Evolutionary conservation across 2,888 invertebrate species (phyloP).

Genomic region (Drosophila mimica): DNA sequence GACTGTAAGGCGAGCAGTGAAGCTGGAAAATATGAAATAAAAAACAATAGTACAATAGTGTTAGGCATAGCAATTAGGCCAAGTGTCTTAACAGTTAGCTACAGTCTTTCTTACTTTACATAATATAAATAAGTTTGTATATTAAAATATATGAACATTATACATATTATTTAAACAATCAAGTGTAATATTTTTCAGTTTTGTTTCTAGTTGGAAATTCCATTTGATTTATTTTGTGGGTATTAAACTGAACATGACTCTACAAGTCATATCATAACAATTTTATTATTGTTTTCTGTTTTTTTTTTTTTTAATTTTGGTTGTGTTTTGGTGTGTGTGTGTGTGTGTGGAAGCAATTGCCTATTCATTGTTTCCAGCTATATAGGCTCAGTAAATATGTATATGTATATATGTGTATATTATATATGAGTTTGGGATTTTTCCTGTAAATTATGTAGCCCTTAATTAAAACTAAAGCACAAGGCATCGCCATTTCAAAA

Average conservation of each 20-base stretch:
- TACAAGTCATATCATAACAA: conserved; percentile 52
- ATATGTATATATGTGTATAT: conserved; percentile 9
- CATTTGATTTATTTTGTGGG: conserved; percentile 44
- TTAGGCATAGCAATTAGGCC: conserved; percentile 59
- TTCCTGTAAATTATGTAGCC: conserved; percentile 48
- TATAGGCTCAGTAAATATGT: conserved; percentile 21
- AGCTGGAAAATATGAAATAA: conserved; percentile 1
- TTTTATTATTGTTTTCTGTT: conserved; percentile 49
- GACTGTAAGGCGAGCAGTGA: conserved; percentile 33
- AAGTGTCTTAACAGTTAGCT: conserved; percentile 70
- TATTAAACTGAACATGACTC: conserved; percentile 31
- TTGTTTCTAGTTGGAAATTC: conserved; percentile 36
- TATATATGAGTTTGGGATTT: conserved; percentile 8
- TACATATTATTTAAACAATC: conserved; percentile 26
- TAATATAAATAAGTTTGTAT: conserved; percentile 25
- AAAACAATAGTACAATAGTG: conserved; percentile 2
- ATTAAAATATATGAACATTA: conserved; percentile 33
- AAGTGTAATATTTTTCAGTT: conserved; percentile 28
- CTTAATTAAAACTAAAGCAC: conserved; percentile 62
- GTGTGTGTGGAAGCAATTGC: conserved; percentile 74
- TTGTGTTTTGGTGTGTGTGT: conserved; percentile 35
- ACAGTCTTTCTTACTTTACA: conserved; percentile 79
- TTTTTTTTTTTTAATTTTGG: conserved; percentile 8
- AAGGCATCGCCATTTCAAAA: conserved; percentile 55
- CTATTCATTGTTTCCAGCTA: conserved; percentile 41